Evolutionary conservation across 2,888 invertebrate species (phyloP).

Genomic region (Dendrolimus houi): DNA sequence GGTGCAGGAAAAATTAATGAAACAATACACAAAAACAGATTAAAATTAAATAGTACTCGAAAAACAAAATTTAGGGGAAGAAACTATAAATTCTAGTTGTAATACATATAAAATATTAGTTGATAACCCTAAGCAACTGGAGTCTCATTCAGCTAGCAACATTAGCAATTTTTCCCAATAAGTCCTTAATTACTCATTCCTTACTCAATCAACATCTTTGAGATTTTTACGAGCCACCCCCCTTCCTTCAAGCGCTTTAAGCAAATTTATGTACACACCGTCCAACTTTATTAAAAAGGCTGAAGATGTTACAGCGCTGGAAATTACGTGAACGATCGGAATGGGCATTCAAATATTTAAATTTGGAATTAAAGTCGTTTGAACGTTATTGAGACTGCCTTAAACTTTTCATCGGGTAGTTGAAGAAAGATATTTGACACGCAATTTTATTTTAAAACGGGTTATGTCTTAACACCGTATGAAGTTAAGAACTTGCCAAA

Average conservation of each 20-base stretch:
- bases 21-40: no score
- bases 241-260: slow-evolving; percentile 31
- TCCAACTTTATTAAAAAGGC: slow-evolving; percentile 48
- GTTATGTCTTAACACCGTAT: no score
- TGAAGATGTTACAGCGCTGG: slow-evolving; percentile 10
- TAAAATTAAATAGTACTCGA: no score
- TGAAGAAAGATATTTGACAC: slow-evolving; percentile 1
- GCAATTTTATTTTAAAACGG: no score
- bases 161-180: slow-evolving; percentile 56
- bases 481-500: no score
- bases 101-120: no score
- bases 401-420: slow-evolving; percentile 6
- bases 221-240: not conserved
- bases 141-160: slow-evolving; percentile 23
- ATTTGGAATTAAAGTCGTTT: slow-evolving; percentile 25
- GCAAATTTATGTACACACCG: slow-evolving; percentile 32
- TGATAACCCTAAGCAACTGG: not conserved
- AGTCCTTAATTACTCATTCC: slow-evolving; percentile 31
- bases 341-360: slow-evolving; percentile 45
- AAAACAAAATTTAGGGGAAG: no score
- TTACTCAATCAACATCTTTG: slow-evolving; percentile 31
- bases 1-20: no score
- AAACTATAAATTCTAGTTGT: no score
- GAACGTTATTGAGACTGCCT: not conserved
- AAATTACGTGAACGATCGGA: not conserved